These are phyloP conservation scores for Melolontha melolontha DNA, from an alignment of 2,888 invertebrate species.

Conservation along the genomic window DNA sequence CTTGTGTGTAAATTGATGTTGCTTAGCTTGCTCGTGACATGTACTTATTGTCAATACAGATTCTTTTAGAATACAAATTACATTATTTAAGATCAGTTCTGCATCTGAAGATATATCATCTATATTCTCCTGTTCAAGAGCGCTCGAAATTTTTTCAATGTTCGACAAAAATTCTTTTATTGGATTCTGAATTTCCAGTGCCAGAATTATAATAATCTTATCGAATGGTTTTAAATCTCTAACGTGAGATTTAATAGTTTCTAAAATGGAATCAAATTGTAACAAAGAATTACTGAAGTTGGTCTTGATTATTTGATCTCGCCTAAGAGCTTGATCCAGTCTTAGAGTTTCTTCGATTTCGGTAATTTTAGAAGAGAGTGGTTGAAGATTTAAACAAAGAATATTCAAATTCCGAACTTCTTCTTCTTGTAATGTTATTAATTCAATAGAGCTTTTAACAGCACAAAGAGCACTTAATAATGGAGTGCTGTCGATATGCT, in stretches of 20 bases:
- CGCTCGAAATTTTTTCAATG: slow-evolving; percentile 28
- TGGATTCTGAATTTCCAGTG: slow-evolving; percentile 41
- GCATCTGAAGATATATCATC: slow-evolving; percentile 36
- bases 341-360: slow-evolving; percentile 42
- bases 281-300: slow-evolving; percentile 8
- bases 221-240: slow-evolving; percentile 28
- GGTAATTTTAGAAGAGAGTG: slow-evolving; percentile 41
- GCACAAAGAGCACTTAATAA: slow-evolving; percentile 38
- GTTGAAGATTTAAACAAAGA: slow-evolving; percentile 40
- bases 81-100: slow-evolving; percentile 16
- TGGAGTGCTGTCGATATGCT: slow-evolving; percentile 32
- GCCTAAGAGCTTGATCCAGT: slow-evolving; percentile 25
- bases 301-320: slow-evolving; percentile 10
- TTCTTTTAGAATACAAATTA: slow-evolving; percentile 3
- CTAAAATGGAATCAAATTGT: slow-evolving; percentile 14
- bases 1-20: slow-evolving; percentile 21
- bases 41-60: slow-evolving; percentile 7
- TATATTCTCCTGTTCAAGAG: slow-evolving; percentile 24
- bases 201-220: slow-evolving; percentile 30
- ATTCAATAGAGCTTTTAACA: slow-evolving; percentile 41
- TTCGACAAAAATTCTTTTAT: slow-evolving; percentile 35
- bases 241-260: slow-evolving; percentile 18
- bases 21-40: slow-evolving; percentile 8
- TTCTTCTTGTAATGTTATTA: slow-evolving; percentile 9
- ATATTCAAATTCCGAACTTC: slow-evolving; percentile 19